These are phyloP conservation scores for Tachystola acroxantha DNA, from an alignment of 2,888 invertebrate genomes.

Conservation along the genomic window DNA sequence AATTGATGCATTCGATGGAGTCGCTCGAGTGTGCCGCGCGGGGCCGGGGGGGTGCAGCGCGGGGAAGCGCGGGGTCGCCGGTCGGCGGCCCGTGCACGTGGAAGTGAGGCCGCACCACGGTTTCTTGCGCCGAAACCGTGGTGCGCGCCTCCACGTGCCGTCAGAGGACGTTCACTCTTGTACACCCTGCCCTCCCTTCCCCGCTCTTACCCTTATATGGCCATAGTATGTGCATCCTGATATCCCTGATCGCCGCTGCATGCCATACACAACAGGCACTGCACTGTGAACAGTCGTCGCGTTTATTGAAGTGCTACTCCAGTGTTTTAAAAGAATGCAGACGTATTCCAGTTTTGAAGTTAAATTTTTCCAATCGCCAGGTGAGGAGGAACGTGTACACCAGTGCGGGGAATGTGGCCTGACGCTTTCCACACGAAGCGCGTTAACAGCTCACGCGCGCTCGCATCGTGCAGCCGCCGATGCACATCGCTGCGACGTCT, in stretches of 20 bases:
- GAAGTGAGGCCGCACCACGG: slow-evolving; percentile 59
- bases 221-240: slow-evolving; percentile 67
- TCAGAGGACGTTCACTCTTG: slow-evolving; percentile 47
- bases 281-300: slow-evolving; percentile 61
- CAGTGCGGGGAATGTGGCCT: slow-evolving; percentile 86
- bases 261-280: slow-evolving; percentile 65
- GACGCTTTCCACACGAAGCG: slow-evolving; percentile 85
- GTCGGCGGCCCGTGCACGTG: slow-evolving; percentile 69
- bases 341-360: slow-evolving; percentile 35
- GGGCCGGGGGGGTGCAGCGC: slow-evolving; percentile 42
- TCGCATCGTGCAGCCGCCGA: slow-evolving; percentile 75
- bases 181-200: slow-evolving; percentile 36
- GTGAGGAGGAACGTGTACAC: slow-evolving; percentile 69
- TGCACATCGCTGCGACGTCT: slow-evolving; percentile 93
- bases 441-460: slow-evolving; percentile 84
- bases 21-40: too few relatives aligned
- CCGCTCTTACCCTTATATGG: slow-evolving; percentile 35
- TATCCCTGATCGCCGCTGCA: slow-evolving; percentile 63
- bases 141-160: slow-evolving; percentile 73
- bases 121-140: slow-evolving; percentile 50
- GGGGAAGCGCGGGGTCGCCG: slow-evolving; percentile 55
- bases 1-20: too few relatives aligned
- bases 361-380: slow-evolving; percentile 59
- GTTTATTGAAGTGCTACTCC: slow-evolving; percentile 20
- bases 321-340: slow-evolving; percentile 30